phyloP scores from a whole-genome alignment of 2,888 invertebrate species.

The Meiosimyza platycephala region DNA sequence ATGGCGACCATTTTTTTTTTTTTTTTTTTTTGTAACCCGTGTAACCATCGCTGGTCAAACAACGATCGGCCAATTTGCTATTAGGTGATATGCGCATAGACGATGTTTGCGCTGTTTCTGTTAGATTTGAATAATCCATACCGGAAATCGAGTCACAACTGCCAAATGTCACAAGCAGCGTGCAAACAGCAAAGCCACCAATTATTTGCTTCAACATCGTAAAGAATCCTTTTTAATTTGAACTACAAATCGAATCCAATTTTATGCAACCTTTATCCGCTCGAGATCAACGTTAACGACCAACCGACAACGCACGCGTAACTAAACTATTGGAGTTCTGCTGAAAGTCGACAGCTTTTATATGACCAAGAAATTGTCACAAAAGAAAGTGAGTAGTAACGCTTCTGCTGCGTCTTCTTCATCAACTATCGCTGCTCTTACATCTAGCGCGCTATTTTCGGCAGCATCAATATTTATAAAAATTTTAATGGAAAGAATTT shows the following conservation, averaged over 20 bases:
- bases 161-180: not conserved
- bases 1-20: too few species aligned
- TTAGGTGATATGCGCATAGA: conserved; percentile 33
- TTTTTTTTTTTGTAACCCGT: too few species aligned
- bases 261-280: not conserved
- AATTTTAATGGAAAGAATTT: not conserved
- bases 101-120: not conserved
- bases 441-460: not conserved
- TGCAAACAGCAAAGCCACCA: not conserved
- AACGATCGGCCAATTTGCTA: conserved; percentile 49
- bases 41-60: conserved; percentile 56
- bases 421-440: not conserved
- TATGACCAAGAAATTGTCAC: not conserved
- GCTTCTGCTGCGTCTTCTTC: not conserved
- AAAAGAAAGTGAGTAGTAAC: not conserved
- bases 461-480: conserved; percentile 45
- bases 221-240: not conserved
- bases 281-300: not conserved
- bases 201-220: not conserved
- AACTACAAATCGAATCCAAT: not conserved
- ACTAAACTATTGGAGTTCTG: conserved; percentile 1
- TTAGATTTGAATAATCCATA: not conserved
- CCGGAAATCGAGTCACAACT: not conserved
- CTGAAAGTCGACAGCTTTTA: conserved; percentile 9
- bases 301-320: not conserved